phyloP scores from a whole-genome alignment of 2,888 invertebrate species.

The Leptarthrus brevirostris region DNA sequence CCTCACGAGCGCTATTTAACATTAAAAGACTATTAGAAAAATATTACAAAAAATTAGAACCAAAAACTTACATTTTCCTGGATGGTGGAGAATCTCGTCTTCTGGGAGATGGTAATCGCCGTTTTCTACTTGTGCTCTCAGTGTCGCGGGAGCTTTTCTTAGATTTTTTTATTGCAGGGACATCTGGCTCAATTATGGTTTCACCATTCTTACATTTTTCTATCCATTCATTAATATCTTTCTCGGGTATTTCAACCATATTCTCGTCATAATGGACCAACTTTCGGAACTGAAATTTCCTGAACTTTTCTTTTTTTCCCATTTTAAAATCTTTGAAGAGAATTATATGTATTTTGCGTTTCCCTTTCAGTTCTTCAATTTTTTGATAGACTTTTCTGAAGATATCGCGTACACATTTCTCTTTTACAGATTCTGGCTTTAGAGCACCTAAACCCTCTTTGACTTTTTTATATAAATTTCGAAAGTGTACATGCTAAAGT shows the following conservation, averaged over 20 bases:
- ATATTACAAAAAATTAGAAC: neutral
- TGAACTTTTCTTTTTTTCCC: constrained; percentile 1
- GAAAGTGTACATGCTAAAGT: constrained; percentile 51
- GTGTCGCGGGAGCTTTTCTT: neutral
- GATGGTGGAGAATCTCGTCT: neutral
- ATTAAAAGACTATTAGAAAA: neutral
- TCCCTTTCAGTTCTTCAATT: constrained; percentile 51
- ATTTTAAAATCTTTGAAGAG: constrained; percentile 45
- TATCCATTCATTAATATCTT: constrained; percentile 45
- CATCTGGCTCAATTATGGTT: constrained; percentile 47
- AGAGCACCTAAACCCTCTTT: constrained; percentile 7
- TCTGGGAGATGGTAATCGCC: neutral
- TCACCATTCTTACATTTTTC: constrained; percentile 47
- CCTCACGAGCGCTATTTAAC: neutral
- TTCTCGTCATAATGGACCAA: constrained; percentile 50
- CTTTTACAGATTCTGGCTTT: neutral
- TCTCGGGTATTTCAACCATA: constrained; percentile 43
- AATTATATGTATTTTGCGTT: constrained; percentile 47
- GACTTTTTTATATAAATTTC: constrained; percentile 50
- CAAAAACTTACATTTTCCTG: constrained; percentile 19
- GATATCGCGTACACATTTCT: constrained; percentile 41
- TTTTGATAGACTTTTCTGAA: constrained; percentile 54
- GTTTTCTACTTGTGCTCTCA: neutral
- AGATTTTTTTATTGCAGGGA: neutral
- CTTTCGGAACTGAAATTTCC: constrained; percentile 30